These are phyloP conservation scores for Xanthorhoe designata DNA, from an alignment of 2,888 invertebrate species.

Conservation along the genomic window DNA sequence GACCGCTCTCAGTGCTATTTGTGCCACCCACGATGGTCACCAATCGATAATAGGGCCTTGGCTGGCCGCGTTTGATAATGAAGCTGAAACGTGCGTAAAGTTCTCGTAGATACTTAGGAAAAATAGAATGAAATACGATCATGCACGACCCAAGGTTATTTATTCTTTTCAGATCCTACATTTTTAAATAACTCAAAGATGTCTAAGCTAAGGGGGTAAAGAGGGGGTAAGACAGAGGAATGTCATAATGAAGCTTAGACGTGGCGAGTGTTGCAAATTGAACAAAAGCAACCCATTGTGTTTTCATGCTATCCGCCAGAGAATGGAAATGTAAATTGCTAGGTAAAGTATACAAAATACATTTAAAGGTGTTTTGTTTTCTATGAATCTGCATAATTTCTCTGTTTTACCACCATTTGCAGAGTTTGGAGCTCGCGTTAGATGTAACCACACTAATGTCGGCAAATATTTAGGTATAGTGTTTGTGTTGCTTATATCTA, in stretches of 20 bases:
- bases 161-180: too few species aligned
- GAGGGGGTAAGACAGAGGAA: too few species aligned
- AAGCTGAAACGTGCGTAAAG: not conserved
- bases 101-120: not conserved
- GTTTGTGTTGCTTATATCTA: not conserved
- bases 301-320: constrained; percentile 9
- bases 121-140: too few species aligned
- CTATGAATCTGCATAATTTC: constrained; percentile 20
- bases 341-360: constrained; percentile 8
- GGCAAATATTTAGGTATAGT: not conserved
- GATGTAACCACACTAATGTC: not conserved
- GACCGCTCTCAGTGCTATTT: constrained; percentile 42
- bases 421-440: constrained; percentile 3
- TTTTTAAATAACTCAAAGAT: too few species aligned
- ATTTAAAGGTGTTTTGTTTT: constrained; percentile 15
- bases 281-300: constrained; percentile 27
- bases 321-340: constrained; percentile 21
- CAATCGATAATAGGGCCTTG: constrained; percentile 40
- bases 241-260: not conserved
- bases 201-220: too few species aligned
- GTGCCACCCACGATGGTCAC: constrained; percentile 33
- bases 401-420: constrained; percentile 5
- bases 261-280: constrained; percentile 24
- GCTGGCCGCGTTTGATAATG: constrained; percentile 14
- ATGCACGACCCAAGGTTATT: too few species aligned